Evolutionary conservation across 1,140 invertebrate species (phyloP), one percentile per base, ranked within the genome.

Genomic region (Anastrepha obliqua): DNA sequence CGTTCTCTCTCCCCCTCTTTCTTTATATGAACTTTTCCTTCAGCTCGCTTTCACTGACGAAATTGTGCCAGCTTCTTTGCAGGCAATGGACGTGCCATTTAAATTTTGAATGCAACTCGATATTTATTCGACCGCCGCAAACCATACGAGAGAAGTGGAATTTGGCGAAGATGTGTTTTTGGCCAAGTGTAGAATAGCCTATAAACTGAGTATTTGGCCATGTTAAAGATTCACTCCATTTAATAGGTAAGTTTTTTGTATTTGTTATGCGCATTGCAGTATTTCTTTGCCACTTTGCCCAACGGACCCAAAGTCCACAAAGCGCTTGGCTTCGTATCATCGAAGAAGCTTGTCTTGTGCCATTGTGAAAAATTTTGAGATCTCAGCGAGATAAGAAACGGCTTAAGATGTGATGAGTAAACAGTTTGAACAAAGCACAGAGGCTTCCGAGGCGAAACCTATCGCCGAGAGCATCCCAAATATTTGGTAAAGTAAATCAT

Each of bases 191-290:
- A 7, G 6, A 15, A 8, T 62, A 81, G 74, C 47, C 74, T 81
- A 29, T 55, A 81, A 81, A 55, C 74, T n/a, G 55, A 81, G 44
- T 55, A 44, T 20, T 51, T 9, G 44, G 47, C n/a, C n/a, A 17
- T 81, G 17, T 81, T 8, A 81, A 58, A 81, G 47, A 55, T 81
- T 58, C 74, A 47, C 51, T 55, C 74, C 51, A 81, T 81, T 55
- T 81, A 47, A 55, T 42, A 29, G 47, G 11, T 58, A 55, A 0
- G 47, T 2, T 17, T 17, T 47, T 81, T 55, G 44, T 44, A 55
- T 55, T 81, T 20, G 17, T n/a, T 62, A 55, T 11, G 29, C 11
- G 51, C 51, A 55, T 55, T 55, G 51, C 51, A 55, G 11, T 55
- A 55, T 55, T 55, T 55, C 51, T 55, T 55, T 55, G 11, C 51